A percentile compares a stretch with the other conserved stretches of the same genome.
phyloP scores from a whole-genome alignment of 2,888 invertebrate species.

The Orgyia antiqua region DNA sequence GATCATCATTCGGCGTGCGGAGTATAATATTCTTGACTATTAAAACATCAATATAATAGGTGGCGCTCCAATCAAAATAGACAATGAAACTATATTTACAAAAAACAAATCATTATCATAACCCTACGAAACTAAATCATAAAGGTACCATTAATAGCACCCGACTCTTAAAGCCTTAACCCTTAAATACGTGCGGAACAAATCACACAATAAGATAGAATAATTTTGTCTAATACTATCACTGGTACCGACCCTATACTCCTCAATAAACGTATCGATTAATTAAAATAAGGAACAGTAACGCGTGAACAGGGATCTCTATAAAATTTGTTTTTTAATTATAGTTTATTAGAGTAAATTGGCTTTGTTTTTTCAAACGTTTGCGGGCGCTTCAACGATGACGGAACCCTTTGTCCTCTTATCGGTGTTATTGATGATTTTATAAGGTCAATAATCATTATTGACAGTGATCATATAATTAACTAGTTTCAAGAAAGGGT shows the following conservation, averaged over 20 bases:
- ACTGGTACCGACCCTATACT: slow-evolving; percentile 43
- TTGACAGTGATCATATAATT: slow-evolving; percentile 69
- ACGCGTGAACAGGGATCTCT: slow-evolving; percentile 61
- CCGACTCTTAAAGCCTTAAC: slow-evolving; percentile 41
- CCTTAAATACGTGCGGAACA: slow-evolving; percentile 46
- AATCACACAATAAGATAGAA: slow-evolving; percentile 55
- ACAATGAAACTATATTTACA: slow-evolving; percentile 34
- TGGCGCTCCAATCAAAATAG: slow-evolving; percentile 38
- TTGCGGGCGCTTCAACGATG: slow-evolving; percentile 37
- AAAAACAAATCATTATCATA: slow-evolving; percentile 31
- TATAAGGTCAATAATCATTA: slow-evolving; percentile 73
- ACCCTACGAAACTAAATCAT: slow-evolving; percentile 26
- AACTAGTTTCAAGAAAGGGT: slow-evolving; percentile 58
- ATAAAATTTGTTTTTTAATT: slow-evolving; percentile 72
- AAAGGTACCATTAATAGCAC: slow-evolving; percentile 54
- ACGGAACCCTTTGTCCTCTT: slow-evolving; percentile 53
- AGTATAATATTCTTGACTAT: no score
- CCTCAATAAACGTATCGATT: slow-evolving; percentile 58
- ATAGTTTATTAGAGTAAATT: slow-evolving; percentile 68
- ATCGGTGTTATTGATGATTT: slow-evolving; percentile 74
- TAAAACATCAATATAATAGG: no score
- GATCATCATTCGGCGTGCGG: no score
- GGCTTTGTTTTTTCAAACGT: slow-evolving; percentile 64
- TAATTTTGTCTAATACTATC: slow-evolving; percentile 47
- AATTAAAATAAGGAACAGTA: slow-evolving; percentile 58